Evolutionary conservation across 1,140 invertebrate species (phyloP).

Genomic region (Ruditapes philippinarum): DNA sequence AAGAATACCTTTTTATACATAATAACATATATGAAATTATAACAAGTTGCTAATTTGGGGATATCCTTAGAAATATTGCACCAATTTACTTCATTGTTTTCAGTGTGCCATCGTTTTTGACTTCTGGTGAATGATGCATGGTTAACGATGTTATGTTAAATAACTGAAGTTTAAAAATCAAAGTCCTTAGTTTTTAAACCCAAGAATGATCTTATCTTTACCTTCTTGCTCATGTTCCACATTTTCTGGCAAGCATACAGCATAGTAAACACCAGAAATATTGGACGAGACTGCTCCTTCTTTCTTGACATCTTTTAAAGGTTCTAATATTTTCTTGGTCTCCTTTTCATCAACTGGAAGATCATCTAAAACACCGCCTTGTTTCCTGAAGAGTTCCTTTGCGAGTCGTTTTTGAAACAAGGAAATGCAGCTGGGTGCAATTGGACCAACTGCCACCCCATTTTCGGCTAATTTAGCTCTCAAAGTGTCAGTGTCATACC

Average conservation of each 20-base stretch:
- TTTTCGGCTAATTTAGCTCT: conserved; percentile 72
- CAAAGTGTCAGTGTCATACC: conserved; percentile 71
- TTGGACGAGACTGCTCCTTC: neutral
- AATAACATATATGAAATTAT: too few relatives aligned
- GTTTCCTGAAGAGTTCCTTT: conserved; percentile 63
- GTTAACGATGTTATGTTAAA: too few relatives aligned
- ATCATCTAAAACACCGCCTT: conserved; percentile 41
- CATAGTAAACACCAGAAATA: conserved; percentile 41
- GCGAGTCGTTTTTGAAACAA: conserved; percentile 80
- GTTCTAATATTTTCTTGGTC: neutral
- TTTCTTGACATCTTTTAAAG: neutral
- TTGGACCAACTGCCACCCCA: conserved; percentile 79
- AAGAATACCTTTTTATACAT: too few relatives aligned
- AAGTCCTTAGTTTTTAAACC: too few relatives aligned
- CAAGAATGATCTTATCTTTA: too few relatives aligned
- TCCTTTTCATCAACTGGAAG: neutral
- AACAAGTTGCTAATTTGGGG: too few relatives aligned
- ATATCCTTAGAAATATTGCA: too few relatives aligned
- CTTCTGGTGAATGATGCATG: too few relatives aligned
- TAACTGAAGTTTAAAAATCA: too few relatives aligned
- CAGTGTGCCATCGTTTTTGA: too few relatives aligned
- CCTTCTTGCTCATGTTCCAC: neutral
- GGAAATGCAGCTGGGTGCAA: conserved; percentile 73
- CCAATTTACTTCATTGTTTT: too few relatives aligned
- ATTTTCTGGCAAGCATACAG: conserved; percentile 54